Percentiles rank a stretch among this genome's conserved stretches.
Evolutionary conservation across 2,888 invertebrate species (phyloP).

Genomic region (Penaeus monodon): DNA sequence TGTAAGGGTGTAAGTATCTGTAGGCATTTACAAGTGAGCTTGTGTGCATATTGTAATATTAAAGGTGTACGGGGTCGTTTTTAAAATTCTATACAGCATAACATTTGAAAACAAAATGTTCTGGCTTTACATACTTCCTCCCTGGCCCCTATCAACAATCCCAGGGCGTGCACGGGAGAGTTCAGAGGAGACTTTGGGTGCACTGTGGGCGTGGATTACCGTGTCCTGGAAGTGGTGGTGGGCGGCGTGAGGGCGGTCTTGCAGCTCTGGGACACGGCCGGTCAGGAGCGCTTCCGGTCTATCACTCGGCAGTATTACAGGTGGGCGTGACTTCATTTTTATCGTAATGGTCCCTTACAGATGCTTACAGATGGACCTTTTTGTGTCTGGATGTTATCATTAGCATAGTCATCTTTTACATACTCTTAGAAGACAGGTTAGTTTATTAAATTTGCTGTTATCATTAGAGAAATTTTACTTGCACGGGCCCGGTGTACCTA

Average conservation of each 20-base stretch:
- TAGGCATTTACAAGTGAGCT: no score
- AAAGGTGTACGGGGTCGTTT: no score
- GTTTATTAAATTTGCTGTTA: no score
- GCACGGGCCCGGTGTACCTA: no score
- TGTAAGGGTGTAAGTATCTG: no score
- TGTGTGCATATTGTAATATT: no score
- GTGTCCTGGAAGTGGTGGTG: slow-evolving; percentile 70
- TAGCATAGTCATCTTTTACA: background rate
- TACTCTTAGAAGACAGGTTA: no score
- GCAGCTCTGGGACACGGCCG: slow-evolving; percentile 74
- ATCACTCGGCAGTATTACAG: slow-evolving; percentile 74
- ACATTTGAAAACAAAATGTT: background rate
- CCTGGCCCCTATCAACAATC: background rate
- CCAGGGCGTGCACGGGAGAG: slow-evolving; percentile 71
- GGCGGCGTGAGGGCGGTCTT: slow-evolving; percentile 70
- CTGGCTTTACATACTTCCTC: background rate
- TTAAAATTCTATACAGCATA: no score
- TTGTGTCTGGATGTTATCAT: background rate
- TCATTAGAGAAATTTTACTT: no score
- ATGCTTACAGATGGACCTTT: background rate
- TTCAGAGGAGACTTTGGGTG: slow-evolving; percentile 73
- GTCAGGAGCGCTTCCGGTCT: slow-evolving; percentile 71
- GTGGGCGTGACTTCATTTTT: background rate
- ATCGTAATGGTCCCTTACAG: background rate
- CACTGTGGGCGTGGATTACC: slow-evolving; percentile 75